These are phyloP conservation scores for Sitta carolinensis DNA, from an alignment of 2,797 vertebrate species.

Conservation along the genomic window DNA sequence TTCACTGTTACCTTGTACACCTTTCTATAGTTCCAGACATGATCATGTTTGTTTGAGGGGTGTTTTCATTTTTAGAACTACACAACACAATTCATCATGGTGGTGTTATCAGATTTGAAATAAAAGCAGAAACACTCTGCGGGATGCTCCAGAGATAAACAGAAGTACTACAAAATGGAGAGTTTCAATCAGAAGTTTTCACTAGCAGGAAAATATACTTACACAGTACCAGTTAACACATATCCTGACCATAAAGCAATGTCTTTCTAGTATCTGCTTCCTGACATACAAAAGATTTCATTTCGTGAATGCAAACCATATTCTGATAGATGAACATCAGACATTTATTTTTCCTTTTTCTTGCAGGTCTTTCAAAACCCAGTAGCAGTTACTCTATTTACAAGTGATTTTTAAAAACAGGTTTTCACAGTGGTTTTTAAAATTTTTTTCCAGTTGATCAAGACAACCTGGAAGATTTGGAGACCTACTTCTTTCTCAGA, in stretches of 20 bases:
- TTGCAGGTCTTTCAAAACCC: background rate
- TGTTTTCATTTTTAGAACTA: background rate
- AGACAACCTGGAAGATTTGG: background rate
- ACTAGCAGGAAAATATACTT: background rate
- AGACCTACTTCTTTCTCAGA: background rate
- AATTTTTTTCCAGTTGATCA: background rate
- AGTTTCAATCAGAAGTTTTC: background rate
- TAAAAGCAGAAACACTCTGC: background rate
- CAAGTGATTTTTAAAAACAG: background rate
- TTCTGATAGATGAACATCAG: background rate
- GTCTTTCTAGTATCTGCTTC: background rate
- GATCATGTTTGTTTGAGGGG: background rate
- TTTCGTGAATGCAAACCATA: background rate
- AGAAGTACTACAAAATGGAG: background rate
- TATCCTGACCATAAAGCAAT: background rate
- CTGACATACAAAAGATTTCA: background rate
- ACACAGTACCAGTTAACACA: background rate
- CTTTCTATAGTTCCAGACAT: background rate
- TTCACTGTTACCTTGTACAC: background rate
- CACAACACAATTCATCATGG: background rate
- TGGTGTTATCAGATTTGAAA: background rate
- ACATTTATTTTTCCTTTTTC: background rate
- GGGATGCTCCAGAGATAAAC: background rate
- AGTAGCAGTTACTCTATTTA: background rate
- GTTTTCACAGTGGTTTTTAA: background rate